Evolutionary conservation across 2,888 invertebrate species (phyloP), one percentile per base, ranked within the genome.

Genomic region (Stenurella melanura): DNA sequence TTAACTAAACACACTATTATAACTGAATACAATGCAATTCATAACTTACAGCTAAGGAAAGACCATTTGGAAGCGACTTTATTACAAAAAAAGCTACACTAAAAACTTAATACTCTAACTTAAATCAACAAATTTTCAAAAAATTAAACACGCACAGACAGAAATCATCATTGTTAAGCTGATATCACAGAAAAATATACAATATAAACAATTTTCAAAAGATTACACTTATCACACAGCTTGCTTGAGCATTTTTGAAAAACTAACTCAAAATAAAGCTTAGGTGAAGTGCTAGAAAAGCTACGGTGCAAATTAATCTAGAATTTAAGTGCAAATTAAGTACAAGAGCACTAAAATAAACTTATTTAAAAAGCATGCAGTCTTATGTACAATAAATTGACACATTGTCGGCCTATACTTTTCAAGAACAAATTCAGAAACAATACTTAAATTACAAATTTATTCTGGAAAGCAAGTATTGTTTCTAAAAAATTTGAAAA

Each of bases 301-400:
- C 54, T 68, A n/a, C 15, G 58, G 80, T 80, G 80, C 80, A 73
- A 63, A 71, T 67, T 78, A 80, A 79, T 66, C 72, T 78, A 79
- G 76, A 71, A 78, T 76, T 72, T 76, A 21, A 56, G 77, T 80
- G 76, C 80, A 38, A 69, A 73, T 78, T 80, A 81, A 78, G 79
- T 63, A 60, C 57, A 66, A 75, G 17, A 69, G 68, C 67, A 76
- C 75, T 68, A 77, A 71, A 71, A 76, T 81, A 76, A 79, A 78
- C 77, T 74, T 80, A 80, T 80, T 70, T 73, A 72, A 70, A 58
- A 68, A 82, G 80, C 82, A 82, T 81, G 82, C 81, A 80, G 74
- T 83, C 82, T 83, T 88, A 88, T 88, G 79, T 89, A 89, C 87
- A 89, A 83, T 78, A 76, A 87, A 89, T 89, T 89, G 89, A 89